Conservation (phyloP, 2,888 invertebrate genomes). For the Hyposoter dolosus region DNA sequence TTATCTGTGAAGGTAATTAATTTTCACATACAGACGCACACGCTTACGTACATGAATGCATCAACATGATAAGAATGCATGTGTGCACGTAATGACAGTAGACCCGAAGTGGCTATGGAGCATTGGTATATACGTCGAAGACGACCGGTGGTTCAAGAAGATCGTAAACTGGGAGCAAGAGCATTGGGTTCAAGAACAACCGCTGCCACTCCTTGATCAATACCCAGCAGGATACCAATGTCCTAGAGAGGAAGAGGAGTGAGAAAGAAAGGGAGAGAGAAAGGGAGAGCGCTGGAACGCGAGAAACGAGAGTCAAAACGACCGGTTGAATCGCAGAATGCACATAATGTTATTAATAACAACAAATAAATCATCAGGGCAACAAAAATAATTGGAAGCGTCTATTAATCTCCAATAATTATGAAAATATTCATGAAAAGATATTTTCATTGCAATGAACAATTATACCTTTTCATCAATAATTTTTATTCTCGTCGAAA, state of each 20-base stretch:
- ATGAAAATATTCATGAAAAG: no score
- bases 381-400: background rate
- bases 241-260: slow-evolving; percentile 64
- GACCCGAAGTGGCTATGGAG: slow-evolving; percentile 33
- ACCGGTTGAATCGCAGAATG: background rate
- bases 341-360: background rate
- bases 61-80: slow-evolving; percentile 27
- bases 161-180: slow-evolving; percentile 80
- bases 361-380: background rate
- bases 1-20: background rate
- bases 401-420: background rate
- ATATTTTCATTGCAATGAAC: no score
- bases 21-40: background rate
- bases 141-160: slow-evolving; percentile 71
- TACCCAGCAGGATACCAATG: slow-evolving; percentile 74
- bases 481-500: slow-evolving; percentile 74
- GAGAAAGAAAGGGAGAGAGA: slow-evolving; percentile 23
- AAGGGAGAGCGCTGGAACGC: background rate
- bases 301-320: background rate
- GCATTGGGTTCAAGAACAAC: slow-evolving; percentile 81
- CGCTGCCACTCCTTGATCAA: slow-evolving; percentile 82
- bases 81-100: slow-evolving; percentile 30
- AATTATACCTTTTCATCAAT: no score
- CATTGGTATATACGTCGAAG: slow-evolving; percentile 21
- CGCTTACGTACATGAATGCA: slow-evolving; percentile 17